Base-by-base conservation (phyloP, 2,888 invertebrate species). In the Athalia rosae region DNA sequence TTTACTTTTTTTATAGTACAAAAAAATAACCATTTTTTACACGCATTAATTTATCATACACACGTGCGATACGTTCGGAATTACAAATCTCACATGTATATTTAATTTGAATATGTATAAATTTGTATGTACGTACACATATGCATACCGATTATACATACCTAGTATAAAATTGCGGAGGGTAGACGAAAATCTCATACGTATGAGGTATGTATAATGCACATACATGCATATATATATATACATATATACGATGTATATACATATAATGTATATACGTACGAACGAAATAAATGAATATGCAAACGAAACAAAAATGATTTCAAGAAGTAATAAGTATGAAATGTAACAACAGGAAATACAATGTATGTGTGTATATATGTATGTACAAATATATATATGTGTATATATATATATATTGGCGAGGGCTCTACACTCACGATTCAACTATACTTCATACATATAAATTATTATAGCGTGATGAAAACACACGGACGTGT, bases 1-100 rank as follows among this genome's bases (percentile, higher is more conserved):
- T 87, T 87, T 86, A 86, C 80, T 86, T 87, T 83, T 83, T 87
- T 89, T 87, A 89, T 89, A 89, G 89, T 89, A 89, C 88, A 89
- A 89, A 89, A 64, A 48, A 56, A 56, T 43, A 43, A 53, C 9
- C 11, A 53, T 53, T 28, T 28, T 28, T 28, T 28, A n/a, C n/a
- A 28, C 28, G 28, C 28, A 0, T 28, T 28, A 28, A 2, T 28
- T 28, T 2, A 28, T 28, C 28, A 28, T 28, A 28, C 28, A 28
- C 28, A 0, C 28, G 28, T 28, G 28, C 28, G 28, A 28, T 28
- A 28, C 28, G 28, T 28, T 28, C 28, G 28, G 2, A 28, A 28
- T 28, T 28, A 28, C 28, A 28, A 28, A 28, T 28, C 28, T 28
- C 28, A 28, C 28, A 28, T 28, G 28, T 28, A 28, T 1, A 28